These are phyloP conservation scores for Zootoca vivipara DNA, from an alignment of 2,113 vertebrate species.

Conservation along the genomic window DNA sequence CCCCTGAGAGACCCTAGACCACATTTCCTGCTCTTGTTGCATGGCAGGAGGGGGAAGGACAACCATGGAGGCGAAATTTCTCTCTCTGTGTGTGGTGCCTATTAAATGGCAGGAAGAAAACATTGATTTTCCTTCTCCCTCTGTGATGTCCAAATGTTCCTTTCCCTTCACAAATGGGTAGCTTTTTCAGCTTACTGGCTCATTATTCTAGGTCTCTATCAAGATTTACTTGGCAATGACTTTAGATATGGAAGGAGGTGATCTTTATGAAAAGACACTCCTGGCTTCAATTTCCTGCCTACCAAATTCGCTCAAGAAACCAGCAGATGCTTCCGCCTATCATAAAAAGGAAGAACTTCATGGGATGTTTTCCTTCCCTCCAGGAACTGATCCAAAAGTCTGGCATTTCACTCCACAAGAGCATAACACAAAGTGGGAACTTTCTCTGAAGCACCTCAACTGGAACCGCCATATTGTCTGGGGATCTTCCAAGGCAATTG, in stretches of 20 bases:
- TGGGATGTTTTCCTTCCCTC: background rate
- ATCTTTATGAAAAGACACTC: slow-evolving; percentile 11
- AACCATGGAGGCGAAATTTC: too few relatives aligned
- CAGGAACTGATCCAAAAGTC: slow-evolving; percentile 5
- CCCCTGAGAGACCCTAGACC: too few relatives aligned
- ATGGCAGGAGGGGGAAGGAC: too few relatives aligned
- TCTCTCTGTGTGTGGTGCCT: background rate
- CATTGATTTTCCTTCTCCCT: background rate
- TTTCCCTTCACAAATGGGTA: background rate
- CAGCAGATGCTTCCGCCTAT: background rate
- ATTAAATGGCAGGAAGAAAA: background rate
- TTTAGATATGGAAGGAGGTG: slow-evolving; percentile 10
- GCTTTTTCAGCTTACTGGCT: slow-evolving; percentile 22
- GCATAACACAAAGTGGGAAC: background rate
- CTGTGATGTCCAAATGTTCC: background rate
- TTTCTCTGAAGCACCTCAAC: background rate
- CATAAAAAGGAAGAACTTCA: background rate
- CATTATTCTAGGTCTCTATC: slow-evolving; percentile 8
- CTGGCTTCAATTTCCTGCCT: slow-evolving; percentile 23
- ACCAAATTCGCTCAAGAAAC: slow-evolving; percentile 6
- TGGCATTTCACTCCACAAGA: background rate
- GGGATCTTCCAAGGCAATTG: background rate
- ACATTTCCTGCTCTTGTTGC: too few relatives aligned
- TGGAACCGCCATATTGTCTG: slow-evolving; percentile 12
- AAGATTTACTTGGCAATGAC: slow-evolving; percentile 31